A percentile compares a stretch with the other conserved stretches of the same genome.
phyloP scores from a whole-genome alignment of 2,113 vertebrate genomes.

The Scytalopus superciliaris region DNA sequence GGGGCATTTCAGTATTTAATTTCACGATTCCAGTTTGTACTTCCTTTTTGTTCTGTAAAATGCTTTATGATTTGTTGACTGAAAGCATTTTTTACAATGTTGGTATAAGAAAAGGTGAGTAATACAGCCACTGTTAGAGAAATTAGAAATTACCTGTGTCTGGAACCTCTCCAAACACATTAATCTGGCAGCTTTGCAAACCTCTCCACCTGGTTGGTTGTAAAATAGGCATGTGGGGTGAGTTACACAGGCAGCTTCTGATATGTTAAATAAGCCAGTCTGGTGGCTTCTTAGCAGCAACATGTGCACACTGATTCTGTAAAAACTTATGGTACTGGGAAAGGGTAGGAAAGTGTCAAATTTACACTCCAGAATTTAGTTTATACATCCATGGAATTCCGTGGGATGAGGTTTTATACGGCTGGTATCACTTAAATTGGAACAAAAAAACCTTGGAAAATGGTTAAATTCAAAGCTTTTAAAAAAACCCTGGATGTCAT shows the following conservation, averaged over 20 bases:
- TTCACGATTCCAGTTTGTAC: neutral
- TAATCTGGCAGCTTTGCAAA: neutral
- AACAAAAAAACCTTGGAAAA: neutral
- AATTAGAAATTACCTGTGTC: neutral
- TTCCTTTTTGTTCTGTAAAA: conserved; percentile 2
- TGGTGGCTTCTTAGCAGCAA: neutral
- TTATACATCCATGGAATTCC: neutral
- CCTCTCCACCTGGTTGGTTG: neutral
- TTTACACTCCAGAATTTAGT: neutral
- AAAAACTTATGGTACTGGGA: neutral
- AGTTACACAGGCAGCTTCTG: neutral
- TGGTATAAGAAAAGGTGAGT: neutral
- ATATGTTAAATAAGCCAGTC: neutral
- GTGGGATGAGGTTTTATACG: neutral
- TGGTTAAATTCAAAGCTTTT: neutral
- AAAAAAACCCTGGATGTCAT: neutral
- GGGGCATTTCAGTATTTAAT: neutral
- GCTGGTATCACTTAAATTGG: neutral
- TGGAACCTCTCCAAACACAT: neutral
- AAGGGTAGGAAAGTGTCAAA: neutral
- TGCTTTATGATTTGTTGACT: neutral
- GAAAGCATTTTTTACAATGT: neutral
- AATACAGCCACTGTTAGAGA: neutral
- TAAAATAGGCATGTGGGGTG: neutral
- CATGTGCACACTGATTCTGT: neutral